These are phyloP conservation scores for Polypedilum vanderplanki DNA, from an alignment of 1,140 invertebrate genomes.

Conservation along the genomic window DNA sequence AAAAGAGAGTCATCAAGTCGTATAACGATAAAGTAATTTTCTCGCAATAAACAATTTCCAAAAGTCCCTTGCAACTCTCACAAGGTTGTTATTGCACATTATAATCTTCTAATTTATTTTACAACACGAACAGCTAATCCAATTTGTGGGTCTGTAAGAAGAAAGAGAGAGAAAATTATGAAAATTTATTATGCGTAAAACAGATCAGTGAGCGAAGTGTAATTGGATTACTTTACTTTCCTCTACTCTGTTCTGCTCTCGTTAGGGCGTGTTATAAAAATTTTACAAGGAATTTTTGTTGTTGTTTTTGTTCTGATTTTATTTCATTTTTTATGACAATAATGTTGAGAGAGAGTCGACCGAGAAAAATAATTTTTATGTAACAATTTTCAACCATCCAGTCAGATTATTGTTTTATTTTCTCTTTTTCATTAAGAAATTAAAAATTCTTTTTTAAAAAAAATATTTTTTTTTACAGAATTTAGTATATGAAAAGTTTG, in stretches of 20 bases:
- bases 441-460: too few relatives aligned
- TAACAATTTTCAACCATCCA: neutral
- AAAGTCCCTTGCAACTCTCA: constrained; percentile 7
- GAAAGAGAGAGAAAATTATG: neutral
- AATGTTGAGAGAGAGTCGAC: neutral
- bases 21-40: constrained; percentile 24
- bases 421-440: too few relatives aligned
- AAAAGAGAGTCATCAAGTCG: neutral
- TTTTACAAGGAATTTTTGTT: neutral
- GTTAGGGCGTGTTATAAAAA: neutral
- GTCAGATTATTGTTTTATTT: too few relatives aligned
- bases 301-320: neutral
- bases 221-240: constrained; percentile 4
- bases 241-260: neutral
- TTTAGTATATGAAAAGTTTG: neutral
- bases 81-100: constrained; percentile 20
- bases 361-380: constrained; percentile 18
- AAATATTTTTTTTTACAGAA: too few relatives aligned
- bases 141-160: constrained; percentile 15
- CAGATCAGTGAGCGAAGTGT: neutral
- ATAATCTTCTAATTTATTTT: constrained; percentile 8
- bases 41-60: constrained; percentile 5
- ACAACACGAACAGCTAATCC: constrained; percentile 24
- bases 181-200: constrained; percentile 14
- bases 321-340: too few relatives aligned